phyloP scores from a whole-genome alignment of 2,113 vertebrate species.

The Hucho hucho region DNA sequence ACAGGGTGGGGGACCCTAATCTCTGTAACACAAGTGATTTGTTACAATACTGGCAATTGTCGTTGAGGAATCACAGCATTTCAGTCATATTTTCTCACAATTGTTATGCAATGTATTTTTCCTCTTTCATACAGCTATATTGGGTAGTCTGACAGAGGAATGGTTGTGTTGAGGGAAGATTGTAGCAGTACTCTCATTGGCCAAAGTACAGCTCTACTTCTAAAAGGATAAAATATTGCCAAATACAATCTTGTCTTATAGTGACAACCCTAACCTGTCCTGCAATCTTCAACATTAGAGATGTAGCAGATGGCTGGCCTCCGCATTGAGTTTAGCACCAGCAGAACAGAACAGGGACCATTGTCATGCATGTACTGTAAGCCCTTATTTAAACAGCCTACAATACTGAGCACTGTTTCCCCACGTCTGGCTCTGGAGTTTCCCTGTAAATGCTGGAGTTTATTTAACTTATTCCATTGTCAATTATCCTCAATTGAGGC shows the following conservation, averaged over 20 bases:
- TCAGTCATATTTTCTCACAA: neutral
- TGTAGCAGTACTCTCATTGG: neutral
- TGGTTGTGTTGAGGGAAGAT: neutral
- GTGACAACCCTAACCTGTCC: neutral
- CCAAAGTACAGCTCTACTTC: neutral
- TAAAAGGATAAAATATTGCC: neutral
- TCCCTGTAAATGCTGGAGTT: neutral
- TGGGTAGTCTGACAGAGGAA: neutral
- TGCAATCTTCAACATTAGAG: neutral
- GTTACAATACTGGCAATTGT: neutral
- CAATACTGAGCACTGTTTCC: neutral
- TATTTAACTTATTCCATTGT: neutral
- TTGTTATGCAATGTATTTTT: neutral
- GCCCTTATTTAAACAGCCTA: neutral
- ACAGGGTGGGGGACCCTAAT: neutral
- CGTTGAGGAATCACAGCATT: neutral
- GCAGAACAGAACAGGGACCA: constrained; percentile 12
- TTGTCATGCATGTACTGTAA: neutral
- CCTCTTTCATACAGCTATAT: neutral
- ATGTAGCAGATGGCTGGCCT: neutral
- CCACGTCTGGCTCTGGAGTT: neutral
- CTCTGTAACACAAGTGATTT: neutral
- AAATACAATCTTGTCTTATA: neutral
- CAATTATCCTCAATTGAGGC: neutral
- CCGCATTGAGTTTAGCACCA: constrained; percentile 2